Evolutionary conservation across 1,140 invertebrate genomes (phyloP).

Genomic region (Brachystomella parvula): DNA sequence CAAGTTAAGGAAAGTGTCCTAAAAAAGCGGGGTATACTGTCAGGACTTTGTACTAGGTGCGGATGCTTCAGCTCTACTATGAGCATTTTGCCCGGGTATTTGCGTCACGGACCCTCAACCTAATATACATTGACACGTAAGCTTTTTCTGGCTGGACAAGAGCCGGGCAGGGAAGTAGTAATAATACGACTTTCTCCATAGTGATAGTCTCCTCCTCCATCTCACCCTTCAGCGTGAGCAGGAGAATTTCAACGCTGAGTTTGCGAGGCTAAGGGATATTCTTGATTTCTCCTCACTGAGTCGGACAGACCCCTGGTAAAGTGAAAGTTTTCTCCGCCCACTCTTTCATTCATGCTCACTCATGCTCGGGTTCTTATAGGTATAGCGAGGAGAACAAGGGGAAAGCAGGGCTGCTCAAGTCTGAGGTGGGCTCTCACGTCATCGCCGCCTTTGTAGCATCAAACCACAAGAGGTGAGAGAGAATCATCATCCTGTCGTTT

Average conservation of each 20-base stretch:
- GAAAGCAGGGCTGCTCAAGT: neutral
- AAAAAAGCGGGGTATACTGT: neutral
- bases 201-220: neutral
- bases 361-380: too few species aligned
- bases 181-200: neutral
- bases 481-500: too few species aligned
- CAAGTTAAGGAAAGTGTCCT: neutral
- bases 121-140: neutral
- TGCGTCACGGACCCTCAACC: neutral
- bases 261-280: neutral
- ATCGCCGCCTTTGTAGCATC: neutral
- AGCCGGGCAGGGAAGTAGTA: too few species aligned
- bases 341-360: neutral
- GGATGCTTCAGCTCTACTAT: neutral
- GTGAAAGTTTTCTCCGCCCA: neutral
- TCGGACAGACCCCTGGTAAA: neutral
- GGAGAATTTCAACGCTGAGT: neutral
- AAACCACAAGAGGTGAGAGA: too few species aligned
- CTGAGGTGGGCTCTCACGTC: neutral
- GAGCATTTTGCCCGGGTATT: neutral
- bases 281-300: neutral
- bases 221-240: neutral
- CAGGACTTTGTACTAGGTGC: neutral
- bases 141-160: neutral
- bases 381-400: neutral